These are phyloP conservation scores for Acrocyrtus sp. DNA, from an alignment of 2,888 invertebrate species.

Conservation along the genomic window DNA sequence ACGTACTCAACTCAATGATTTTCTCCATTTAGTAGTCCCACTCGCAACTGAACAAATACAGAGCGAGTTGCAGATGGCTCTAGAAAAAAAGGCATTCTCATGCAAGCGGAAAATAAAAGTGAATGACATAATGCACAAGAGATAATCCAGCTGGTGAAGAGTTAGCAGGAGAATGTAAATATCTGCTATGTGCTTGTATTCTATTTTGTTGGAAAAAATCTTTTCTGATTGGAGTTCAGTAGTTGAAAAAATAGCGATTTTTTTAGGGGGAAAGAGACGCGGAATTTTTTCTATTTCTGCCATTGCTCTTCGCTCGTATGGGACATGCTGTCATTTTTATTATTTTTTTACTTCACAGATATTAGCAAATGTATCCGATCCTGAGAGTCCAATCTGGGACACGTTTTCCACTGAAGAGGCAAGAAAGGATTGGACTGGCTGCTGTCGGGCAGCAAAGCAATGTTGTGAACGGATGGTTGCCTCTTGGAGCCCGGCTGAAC, in stretches of 20 bases:
- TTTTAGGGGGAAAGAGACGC: not conserved
- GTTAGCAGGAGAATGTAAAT: no score
- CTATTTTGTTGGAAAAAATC: no score
- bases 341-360: no score
- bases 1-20: no score
- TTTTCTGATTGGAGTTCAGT: no score
- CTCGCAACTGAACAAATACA: conserved; percentile 12
- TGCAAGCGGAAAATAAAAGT: no score
- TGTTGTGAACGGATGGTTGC: conserved; percentile 58
- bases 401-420: conserved; percentile 53
- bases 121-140: no score
- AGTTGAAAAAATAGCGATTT: not conserved
- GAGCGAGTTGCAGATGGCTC: conserved; percentile 12
- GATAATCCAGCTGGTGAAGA: no score
- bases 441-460: conserved; percentile 57
- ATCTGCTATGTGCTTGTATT: no score
- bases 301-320: no score
- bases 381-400: conserved; percentile 41
- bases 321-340: conserved; percentile 22
- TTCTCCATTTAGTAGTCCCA: no score
- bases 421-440: conserved; percentile 57
- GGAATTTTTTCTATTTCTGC: conserved; percentile 15
- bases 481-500: conserved; percentile 12
- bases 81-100: no score
- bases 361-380: conserved; percentile 54